phyloP scores from a whole-genome alignment of 2,888 invertebrate species.

The Clepsis dumicolana region DNA sequence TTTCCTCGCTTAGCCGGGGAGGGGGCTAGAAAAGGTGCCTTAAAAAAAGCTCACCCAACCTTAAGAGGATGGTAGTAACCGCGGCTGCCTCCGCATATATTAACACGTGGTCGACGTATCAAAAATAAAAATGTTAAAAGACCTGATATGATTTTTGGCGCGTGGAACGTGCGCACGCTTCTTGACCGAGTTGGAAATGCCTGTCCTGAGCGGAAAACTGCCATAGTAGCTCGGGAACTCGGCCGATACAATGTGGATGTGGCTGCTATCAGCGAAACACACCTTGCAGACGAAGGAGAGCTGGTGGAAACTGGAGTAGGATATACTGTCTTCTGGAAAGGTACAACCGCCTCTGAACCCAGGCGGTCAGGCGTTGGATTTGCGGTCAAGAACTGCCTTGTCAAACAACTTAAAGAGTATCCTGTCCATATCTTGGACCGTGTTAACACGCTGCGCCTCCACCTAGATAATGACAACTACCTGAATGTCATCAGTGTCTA shows the following conservation, averaged over 20 bases:
- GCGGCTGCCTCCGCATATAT: conserved; percentile 43
- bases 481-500: conserved; percentile 43
- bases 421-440: conserved; percentile 44
- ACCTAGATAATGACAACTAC: conserved; percentile 45
- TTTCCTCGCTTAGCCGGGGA: conserved; percentile 47
- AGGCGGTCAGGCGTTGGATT: conserved; percentile 46
- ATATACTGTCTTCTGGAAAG: no score
- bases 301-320: conserved; percentile 42
- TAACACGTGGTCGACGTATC: background rate
- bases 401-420: conserved; percentile 22
- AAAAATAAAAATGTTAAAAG: background rate
- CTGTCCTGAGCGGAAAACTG: conserved; percentile 42
- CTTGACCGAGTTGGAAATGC: conserved; percentile 18
- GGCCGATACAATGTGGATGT: conserved; percentile 47
- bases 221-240: conserved; percentile 46
- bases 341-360: conserved; percentile 33
- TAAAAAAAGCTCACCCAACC: conserved; percentile 46
- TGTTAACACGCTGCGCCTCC: conserved; percentile 43
- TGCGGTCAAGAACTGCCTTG: conserved; percentile 41
- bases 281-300: conserved; percentile 50
- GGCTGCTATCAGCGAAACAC: conserved; percentile 51
- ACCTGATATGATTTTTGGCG: background rate
- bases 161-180: conserved; percentile 46
- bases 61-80: conserved; percentile 36
- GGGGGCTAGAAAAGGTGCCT: conserved; percentile 51